These are phyloP conservation scores for Tichodroma muraria DNA, from an alignment of 2,113 vertebrate genomes.

Conservation along the genomic window DNA sequence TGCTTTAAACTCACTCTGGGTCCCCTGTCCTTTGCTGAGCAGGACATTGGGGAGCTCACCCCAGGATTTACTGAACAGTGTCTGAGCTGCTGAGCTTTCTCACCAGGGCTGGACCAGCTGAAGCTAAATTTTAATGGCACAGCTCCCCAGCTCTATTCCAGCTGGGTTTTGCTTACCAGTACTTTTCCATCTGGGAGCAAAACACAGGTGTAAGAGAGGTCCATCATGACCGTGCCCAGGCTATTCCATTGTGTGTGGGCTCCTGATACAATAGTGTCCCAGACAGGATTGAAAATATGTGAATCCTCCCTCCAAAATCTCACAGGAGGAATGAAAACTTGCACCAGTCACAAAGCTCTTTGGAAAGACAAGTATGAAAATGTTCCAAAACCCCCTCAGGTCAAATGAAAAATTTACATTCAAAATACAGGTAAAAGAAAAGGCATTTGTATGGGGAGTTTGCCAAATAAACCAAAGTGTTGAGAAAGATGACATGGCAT, in stretches of 20 bases:
- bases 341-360: neutral
- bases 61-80: accelerated
- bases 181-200: neutral
- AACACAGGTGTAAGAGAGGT: neutral
- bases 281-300: neutral
- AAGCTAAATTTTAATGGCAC: neutral
- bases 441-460: neutral
- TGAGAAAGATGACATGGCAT: neutral
- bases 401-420: neutral
- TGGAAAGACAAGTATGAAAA: neutral
- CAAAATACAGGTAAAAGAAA: neutral
- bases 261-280: neutral
- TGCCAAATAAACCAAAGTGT: neutral
- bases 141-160: neutral
- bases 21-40: neutral
- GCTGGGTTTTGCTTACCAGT: neutral
- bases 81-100: neutral
- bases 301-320: neutral
- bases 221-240: neutral
- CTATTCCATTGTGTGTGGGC: accelerated
- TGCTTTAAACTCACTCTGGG: neutral
- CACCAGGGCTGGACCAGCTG: neutral
- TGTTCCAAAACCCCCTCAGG: neutral
- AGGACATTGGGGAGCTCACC: neutral
- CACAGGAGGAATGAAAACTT: neutral